Conservation (phyloP, 1,140 invertebrate species). For the Aleiodes sp. region DNA sequence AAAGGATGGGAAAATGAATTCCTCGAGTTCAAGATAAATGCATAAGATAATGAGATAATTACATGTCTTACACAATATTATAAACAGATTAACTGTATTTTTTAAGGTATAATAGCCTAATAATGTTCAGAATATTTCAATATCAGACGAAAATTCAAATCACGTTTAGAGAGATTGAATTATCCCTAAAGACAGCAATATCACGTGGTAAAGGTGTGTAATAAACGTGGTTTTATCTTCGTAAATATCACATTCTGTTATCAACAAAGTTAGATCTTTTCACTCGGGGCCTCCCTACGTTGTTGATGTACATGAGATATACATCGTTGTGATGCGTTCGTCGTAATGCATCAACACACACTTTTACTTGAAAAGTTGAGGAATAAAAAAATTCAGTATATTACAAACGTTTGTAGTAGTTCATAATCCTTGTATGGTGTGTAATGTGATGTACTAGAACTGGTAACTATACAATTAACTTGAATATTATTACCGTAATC, state of each 20-base stretch:
- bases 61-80: background rate
- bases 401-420: background rate
- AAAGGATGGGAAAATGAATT: background rate
- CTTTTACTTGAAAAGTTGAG: slow-evolving; percentile 2
- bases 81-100: too few species aligned
- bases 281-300: background rate
- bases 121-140: too few species aligned
- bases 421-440: background rate
- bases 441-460: background rate
- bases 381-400: too few species aligned
- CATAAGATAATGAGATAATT: background rate
- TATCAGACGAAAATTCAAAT: too few species aligned
- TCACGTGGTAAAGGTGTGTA: background rate
- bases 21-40: background rate
- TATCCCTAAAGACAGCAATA: background rate
- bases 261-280: slow-evolving; percentile 7
- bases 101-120: too few species aligned
- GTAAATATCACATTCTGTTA: slow-evolving; percentile 4
- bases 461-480: background rate
- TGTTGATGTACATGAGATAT: background rate
- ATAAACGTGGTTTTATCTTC: background rate
- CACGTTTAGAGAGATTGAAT: too few species aligned
- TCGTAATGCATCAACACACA: background rate
- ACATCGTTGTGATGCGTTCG: slow-evolving; percentile 10
- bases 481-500: background rate